Evolutionary conservation across 2,888 invertebrate genomes (phyloP), one percentile per base, ranked within the genome.

Genomic region (Oxystoma pomonae): DNA sequence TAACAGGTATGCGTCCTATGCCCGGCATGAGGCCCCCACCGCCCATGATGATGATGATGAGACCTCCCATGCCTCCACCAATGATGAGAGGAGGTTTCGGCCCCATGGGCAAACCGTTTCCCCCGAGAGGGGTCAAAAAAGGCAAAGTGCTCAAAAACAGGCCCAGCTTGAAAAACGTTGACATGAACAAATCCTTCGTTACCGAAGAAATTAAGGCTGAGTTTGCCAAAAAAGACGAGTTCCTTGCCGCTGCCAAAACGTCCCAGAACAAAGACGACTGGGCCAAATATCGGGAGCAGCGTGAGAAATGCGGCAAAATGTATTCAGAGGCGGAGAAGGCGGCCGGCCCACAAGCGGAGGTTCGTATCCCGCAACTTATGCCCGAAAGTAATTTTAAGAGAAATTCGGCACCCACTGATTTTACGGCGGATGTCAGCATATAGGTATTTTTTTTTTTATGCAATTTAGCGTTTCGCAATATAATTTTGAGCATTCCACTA

Each of bases 111-210:
- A 69, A 67, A 58, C 66, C 69, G 55, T 67, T 69, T 51, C 67
- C 68, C 21, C 62, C 63, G 60, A 70, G 74, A 64, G 73, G 75
- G 18, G 70, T 76, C 16, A 67, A 67, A 51, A 75, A 75, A 62
- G 76, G 5, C 35, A 69, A 76, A n/a, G 71, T 76, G 21, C 78
- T 76, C 67, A 74, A 70, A 65, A 75, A 71, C 65, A 67, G 69
- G 50, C 67, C 70, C 1, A 67, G 68, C n/a, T 55, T 72, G 20
- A 76, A 73, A 63, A 74, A 73, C 52, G 65, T 76, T 17, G 80
- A 81, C 73, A 65, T 86, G 59, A 81, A 81, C 21, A 85, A 85
- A 73, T 84, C 86, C 0, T 87, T 85, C 84, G 84, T 87, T 3
- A 84, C 82, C 9, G 83, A 83, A 16, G 81, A 81, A 20, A 83